Conservation (phyloP, 2,113 vertebrate genomes). For the Perognathus longimembris region DNA sequence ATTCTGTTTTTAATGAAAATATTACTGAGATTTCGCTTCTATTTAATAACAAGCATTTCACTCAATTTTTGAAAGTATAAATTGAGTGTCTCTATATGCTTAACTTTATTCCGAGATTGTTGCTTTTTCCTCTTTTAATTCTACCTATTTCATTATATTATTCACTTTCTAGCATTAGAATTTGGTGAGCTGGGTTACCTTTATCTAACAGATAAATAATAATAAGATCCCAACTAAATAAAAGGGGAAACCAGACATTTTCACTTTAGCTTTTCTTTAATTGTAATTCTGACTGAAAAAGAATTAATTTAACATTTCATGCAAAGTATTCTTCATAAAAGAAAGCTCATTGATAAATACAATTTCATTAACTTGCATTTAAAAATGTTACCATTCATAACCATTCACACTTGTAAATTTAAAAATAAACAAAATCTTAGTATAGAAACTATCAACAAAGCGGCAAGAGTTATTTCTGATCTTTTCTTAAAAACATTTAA, state of each 20-base stretch:
- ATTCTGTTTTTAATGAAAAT: constrained; percentile 36
- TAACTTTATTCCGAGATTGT: background rate
- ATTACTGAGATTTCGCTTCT: constrained; percentile 42
- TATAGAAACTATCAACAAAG: constrained; percentile 58
- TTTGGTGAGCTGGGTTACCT: constrained; percentile 9
- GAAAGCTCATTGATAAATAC: constrained; percentile 62
- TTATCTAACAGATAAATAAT: constrained; percentile 10
- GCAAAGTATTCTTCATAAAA: constrained; percentile 68
- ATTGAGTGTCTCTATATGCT: background rate
- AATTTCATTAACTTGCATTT: constrained; percentile 64
- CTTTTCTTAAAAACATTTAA: constrained; percentile 57
- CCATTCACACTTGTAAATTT: constrained; percentile 53
- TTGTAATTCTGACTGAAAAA: constrained; percentile 60
- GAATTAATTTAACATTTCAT: constrained; percentile 64
- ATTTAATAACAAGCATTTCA: constrained; percentile 23
- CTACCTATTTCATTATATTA: constrained; percentile 15
- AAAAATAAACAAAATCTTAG: constrained; percentile 60
- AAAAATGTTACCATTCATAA: constrained; percentile 52
- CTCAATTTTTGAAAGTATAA: background rate
- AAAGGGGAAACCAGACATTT: constrained; percentile 75
- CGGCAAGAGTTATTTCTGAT: constrained; percentile 40
- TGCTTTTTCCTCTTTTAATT: background rate
- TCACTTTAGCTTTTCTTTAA: constrained; percentile 78
- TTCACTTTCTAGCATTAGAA: constrained; percentile 50
- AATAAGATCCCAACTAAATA: constrained; percentile 73